Base-by-base conservation (phyloP, 2,888 invertebrate species). In the Pteria penguin region DNA sequence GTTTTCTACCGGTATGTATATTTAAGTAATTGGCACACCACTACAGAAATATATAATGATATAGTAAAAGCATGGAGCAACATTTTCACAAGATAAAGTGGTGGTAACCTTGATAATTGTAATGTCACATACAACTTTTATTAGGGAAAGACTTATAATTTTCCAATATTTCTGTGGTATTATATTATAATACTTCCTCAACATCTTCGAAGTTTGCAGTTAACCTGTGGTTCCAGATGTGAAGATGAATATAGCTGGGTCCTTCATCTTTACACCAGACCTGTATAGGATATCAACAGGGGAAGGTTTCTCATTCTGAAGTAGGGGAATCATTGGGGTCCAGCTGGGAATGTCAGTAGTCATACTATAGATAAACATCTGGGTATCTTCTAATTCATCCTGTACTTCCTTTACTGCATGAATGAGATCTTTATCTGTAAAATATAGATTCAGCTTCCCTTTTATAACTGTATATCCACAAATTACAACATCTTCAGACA, bases 201-300 rank as follows among this genome's bases (percentile, higher is more conserved):
- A n/a, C n/a, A n/a, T n/a, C n/a, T n/a, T n/a, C n/a, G n/a, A n/a
- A n/a, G n/a, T n/a, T n/a, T n/a, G n/a, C n/a, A 45, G 8, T 45
- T 63, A 71, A 89, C 90, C 90, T 81, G 90, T 90, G 27, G 90
- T 90, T 24, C 90, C 90, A 45, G 98, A 98, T 0, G 99, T 99
- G 92, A 97, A 99, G 89, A 99, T 98, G 90, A 98, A 98, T 45
- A 98, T 93, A 68, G 98, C 93, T 2, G 90, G 85, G 62, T 89
- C 90, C 0, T 2, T 77, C 76, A 57, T 86, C 54, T 11, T 76
- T 72, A 70, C 76, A 63, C 24, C 85, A 63, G 26, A 82, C 18
- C 76, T 27, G 11, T 67, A 61, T 18, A 73, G 63, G 60, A 73
- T 76, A 31, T 79, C 82, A 4, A 85, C 66, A 3, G 74, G 63